Evolutionary conservation across 2,888 invertebrate species (phyloP).

Genomic region (Cantharis nigra): DNA sequence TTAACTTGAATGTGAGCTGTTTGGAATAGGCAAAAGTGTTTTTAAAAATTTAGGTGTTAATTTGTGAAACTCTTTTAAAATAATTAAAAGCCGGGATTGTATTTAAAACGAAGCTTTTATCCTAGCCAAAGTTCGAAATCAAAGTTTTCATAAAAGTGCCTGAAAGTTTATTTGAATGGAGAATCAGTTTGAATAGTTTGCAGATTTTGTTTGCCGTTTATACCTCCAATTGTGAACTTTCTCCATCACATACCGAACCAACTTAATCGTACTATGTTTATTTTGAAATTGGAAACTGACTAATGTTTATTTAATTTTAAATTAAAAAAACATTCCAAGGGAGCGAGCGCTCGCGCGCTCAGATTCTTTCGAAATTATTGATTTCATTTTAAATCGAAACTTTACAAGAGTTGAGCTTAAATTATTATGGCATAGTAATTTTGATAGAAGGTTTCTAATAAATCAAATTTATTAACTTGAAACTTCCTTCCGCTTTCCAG

Average conservation of each 20-base stretch:
- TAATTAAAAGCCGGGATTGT: slow-evolving; percentile 14
- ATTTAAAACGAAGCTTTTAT: slow-evolving; percentile 9
- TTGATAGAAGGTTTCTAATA: slow-evolving; percentile 25
- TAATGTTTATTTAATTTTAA: background rate
- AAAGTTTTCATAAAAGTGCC: slow-evolving; percentile 2
- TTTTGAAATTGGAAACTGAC: background rate
- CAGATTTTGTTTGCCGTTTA: slow-evolving; percentile 8
- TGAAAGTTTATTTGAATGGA: slow-evolving; percentile 6
- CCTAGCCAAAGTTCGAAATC: background rate
- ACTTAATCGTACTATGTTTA: background rate
- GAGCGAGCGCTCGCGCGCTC: too few relatives aligned
- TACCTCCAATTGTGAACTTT: slow-evolving; percentile 13
- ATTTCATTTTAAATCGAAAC: background rate
- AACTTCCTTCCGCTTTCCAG: slow-evolving; percentile 21
- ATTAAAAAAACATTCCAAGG: background rate
- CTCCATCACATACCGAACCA: background rate
- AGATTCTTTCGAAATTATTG: background rate
- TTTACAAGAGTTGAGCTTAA: background rate
- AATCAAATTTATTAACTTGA: slow-evolving; percentile 31
- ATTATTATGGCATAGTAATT: slow-evolving; percentile 21
- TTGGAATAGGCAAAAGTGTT: background rate
- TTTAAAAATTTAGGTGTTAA: background rate
- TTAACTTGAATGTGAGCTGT: background rate
- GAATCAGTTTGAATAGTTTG: slow-evolving; percentile 11
- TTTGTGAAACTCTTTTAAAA: slow-evolving; percentile 7